Conservation (phyloP, 2,888 invertebrate genomes). For the Odontomyia ornata region DNA sequence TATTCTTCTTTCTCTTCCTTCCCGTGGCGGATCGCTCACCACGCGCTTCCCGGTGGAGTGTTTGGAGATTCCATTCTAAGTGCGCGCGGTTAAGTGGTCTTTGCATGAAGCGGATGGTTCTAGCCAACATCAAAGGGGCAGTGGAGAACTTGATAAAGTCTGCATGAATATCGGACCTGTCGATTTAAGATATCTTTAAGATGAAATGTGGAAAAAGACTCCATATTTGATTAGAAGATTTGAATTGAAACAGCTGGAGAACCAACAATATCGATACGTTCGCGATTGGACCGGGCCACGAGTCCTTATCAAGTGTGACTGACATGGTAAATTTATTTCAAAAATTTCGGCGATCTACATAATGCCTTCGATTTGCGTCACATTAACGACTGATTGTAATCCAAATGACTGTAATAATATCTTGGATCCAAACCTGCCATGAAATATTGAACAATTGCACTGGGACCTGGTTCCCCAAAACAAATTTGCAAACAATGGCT, state of each 20-base stretch:
- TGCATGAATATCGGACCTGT: background rate
- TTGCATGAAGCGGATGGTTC: background rate
- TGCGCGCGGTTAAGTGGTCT: constrained; percentile 12
- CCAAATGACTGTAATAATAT: too few relatives aligned
- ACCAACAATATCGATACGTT: too few relatives aligned
- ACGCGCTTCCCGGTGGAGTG: background rate
- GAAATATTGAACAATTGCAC: too few relatives aligned
- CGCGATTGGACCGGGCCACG: too few relatives aligned
- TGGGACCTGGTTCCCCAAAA: background rate
- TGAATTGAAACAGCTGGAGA: background rate
- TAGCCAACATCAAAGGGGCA: constrained; percentile 3
- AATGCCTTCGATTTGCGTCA: too few relatives aligned
- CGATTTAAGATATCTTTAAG: constrained; percentile 1
- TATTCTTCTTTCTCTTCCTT: too few relatives aligned
- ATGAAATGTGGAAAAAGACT: background rate
- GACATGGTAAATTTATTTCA: too few relatives aligned
- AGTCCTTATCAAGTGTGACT: too few relatives aligned
- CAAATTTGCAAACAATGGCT: constrained; percentile 20
- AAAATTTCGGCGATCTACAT: too few relatives aligned
- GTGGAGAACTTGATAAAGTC: background rate
- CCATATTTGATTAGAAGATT: too few relatives aligned
- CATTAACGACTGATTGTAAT: too few relatives aligned
- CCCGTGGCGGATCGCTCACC: background rate
- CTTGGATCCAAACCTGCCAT: too few relatives aligned
- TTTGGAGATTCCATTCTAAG: constrained; percentile 8